Base-by-base conservation (phyloP, 2,888 invertebrate species). In the Notodromas monacha region DNA sequence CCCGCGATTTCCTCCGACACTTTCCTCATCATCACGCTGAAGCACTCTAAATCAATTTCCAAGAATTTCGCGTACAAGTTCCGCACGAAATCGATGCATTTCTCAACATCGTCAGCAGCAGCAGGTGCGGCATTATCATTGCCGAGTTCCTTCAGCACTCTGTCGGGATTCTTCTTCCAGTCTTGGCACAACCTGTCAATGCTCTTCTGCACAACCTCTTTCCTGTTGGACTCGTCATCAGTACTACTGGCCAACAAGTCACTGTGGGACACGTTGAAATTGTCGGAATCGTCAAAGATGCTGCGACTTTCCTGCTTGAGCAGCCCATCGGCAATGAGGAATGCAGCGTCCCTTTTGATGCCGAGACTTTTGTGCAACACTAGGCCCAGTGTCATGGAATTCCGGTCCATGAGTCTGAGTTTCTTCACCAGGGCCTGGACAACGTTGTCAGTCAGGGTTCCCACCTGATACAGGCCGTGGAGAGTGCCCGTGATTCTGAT, bases 371-470 rank as follows among this genome's bases (percentile, higher is more conserved):
- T 21, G 21, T 21, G 21, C 8, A 21, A 21, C n/a, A 21, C 21
- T 21, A 21, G 21, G n/a, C 21, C n/a, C 6, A 21, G 6, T n/a
- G 21, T 21, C 21, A 21, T 21, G n/a, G 21, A 21, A n/a, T 21
- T 21, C n/a, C 21, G 6, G n/a, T 21, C 21, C 21, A 21, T 6
- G n/a, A 8, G 21, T n/a, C 21, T 21, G 21, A 21, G 21, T n/a
- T 21, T 21, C n/a, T 6, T 21, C 21, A 21, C 21, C n/a, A 21
- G n/a, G 6, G 21, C 21, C n/a, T n/a, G 6, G 21, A 21, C 21
- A 21, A 21, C 21, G 21, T 21, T 21, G 21, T 21, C 21, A 21
- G 21, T 21, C 21, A 21, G 21, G 6, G 21, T 21, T 21, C n/a
- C 8, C 21, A 21, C 21, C 21, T 21, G 21, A 21, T 21, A n/a